These are phyloP conservation scores for Macroramphosus scolopax DNA, from an alignment of 2,797 vertebrate species.

Conservation along the genomic window DNA sequence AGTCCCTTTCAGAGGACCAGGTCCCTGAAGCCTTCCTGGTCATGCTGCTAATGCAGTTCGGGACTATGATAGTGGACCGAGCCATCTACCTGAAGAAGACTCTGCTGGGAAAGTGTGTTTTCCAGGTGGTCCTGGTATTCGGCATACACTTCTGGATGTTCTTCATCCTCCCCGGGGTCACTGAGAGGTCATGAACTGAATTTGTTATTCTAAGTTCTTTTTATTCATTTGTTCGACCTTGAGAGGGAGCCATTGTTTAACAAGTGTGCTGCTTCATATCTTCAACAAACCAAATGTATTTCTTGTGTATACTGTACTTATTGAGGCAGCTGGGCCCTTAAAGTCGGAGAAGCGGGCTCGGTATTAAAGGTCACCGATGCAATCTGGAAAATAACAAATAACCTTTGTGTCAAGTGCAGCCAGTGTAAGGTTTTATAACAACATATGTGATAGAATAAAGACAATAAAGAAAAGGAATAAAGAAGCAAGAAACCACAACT, in stretches of 20 bases:
- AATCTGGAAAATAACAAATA: no score
- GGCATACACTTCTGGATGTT: constrained; percentile 86
- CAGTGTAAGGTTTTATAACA: no score
- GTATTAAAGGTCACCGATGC: no score
- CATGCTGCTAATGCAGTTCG: constrained; percentile 82
- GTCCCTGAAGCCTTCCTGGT: constrained; percentile 82
- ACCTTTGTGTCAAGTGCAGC: no score
- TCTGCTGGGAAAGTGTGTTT: constrained; percentile 79
- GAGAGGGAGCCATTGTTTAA: neutral
- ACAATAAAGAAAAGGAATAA: no score
- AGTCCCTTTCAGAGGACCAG: constrained; percentile 82
- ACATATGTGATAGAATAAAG: no score
- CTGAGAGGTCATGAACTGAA: constrained; percentile 70
- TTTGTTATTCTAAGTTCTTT: neutral
- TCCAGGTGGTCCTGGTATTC: constrained; percentile 82
- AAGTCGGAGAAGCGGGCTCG: no score
- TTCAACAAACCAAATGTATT: no score
- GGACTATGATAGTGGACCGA: constrained; percentile 79
- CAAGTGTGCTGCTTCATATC: neutral
- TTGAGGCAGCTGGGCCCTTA: no score
- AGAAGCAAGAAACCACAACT: no score
- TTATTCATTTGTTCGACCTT: neutral
- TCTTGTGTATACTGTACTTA: no score
- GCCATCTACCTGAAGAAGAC: constrained; percentile 83
- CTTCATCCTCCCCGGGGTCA: constrained; percentile 81